Evolutionary conservation across 1,140 invertebrate species (phyloP).

Genomic region (Cryptotermes secundus): DNA sequence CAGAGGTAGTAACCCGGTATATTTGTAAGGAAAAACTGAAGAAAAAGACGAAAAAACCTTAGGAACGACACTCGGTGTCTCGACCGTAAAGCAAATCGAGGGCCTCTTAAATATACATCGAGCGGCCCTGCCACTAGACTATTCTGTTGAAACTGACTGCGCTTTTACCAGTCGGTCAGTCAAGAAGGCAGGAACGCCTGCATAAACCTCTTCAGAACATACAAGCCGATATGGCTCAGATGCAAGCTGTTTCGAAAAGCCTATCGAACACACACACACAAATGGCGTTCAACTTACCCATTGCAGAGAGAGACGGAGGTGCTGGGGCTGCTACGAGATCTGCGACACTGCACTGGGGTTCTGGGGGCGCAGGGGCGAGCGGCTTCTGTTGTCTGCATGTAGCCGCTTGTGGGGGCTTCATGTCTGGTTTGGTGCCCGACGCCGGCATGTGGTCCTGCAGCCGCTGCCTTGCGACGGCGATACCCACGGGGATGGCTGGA

Average conservation of each 20-base stretch:
- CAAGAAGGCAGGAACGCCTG: no score
- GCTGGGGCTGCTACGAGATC: not conserved
- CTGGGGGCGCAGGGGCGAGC: not conserved
- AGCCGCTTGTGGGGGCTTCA: not conserved
- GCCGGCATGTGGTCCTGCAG: not conserved
- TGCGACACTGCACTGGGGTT: not conserved
- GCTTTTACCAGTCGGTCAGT: no score
- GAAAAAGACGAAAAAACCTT: no score
- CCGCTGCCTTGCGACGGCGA: conserved; percentile 32
- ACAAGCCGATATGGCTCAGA: no score
- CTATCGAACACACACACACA: not conserved
- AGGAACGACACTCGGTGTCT: no score
- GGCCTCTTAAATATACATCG: no score
- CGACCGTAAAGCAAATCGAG: no score
- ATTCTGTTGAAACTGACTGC: no score
- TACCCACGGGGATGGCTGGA: conserved; percentile 30
- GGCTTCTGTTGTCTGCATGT: not conserved
- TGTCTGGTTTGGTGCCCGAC: not conserved
- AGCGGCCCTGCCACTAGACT: no score
- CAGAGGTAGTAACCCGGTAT: no score
- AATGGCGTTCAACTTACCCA: conserved; percentile 25
- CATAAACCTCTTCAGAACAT: no score
- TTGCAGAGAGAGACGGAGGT: conserved; percentile 21
- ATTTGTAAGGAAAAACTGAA: no score
- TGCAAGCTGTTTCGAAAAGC: not conserved